phyloP scores from a whole-genome alignment of 2,113 vertebrate genomes.

The Aegithalos caudatus region DNA sequence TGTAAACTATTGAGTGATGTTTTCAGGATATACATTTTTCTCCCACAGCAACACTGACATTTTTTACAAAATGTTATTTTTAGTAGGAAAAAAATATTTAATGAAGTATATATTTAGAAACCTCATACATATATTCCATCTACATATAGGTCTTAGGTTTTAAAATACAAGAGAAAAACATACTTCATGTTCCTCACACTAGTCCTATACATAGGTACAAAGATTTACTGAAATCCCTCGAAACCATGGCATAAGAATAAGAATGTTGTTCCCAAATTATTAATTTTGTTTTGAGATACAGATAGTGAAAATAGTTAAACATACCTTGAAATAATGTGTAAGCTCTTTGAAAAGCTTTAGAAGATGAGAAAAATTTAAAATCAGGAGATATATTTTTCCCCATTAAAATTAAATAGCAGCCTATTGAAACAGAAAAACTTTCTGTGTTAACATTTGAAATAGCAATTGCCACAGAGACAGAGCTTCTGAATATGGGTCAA shows the following conservation, averaged over 20 bases:
- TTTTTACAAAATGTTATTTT: background rate
- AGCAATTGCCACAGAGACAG: background rate
- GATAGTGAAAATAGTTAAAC: background rate
- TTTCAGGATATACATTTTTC: background rate
- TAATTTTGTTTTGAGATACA: background rate
- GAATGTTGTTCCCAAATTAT: background rate
- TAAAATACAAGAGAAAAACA: background rate
- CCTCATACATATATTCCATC: background rate
- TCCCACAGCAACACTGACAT: background rate
- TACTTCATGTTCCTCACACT: background rate
- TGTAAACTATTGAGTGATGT: background rate
- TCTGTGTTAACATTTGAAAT: background rate
- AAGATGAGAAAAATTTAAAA: background rate
- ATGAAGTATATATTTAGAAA: background rate
- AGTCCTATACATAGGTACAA: background rate
- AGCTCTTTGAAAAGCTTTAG: background rate
- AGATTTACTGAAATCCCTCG: background rate
- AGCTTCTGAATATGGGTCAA: background rate
- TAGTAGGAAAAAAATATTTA: background rate
- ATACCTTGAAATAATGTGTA: background rate
- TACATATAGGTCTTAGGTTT: background rate
- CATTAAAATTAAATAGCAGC: background rate
- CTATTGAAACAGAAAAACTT: background rate
- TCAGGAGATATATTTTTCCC: background rate
- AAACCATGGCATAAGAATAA: background rate